Evolutionary conservation across 2,797 vertebrate species (phyloP).

Genomic region (Cyprinella venusta): DNA sequence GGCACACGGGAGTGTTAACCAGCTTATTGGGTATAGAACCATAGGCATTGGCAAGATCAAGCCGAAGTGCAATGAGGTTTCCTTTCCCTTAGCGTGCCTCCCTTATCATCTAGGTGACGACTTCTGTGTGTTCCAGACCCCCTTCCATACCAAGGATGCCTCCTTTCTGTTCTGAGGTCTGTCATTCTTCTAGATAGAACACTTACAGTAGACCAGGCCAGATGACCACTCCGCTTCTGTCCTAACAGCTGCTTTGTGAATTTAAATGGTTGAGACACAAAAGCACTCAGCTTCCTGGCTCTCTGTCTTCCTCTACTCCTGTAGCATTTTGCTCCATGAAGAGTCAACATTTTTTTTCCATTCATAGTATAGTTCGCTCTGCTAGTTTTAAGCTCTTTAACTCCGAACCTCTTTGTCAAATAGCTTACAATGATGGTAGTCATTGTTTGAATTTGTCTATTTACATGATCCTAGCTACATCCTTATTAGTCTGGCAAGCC

Average conservation of each 20-base stretch:
- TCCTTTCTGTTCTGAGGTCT: not conserved
- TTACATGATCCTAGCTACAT: conserved; percentile 10
- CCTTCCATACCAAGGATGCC: too few species aligned
- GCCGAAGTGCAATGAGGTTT: too few species aligned
- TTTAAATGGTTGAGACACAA: not conserved
- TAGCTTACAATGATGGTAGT: not conserved
- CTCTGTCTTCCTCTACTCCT: not conserved
- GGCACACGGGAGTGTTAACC: too few species aligned
- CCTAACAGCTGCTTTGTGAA: not conserved
- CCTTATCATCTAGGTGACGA: too few species aligned
- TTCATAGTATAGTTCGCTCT: conserved; percentile 26
- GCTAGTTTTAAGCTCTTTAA: not conserved
- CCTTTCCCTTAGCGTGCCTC: too few species aligned
- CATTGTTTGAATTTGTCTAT: conserved; percentile 3
- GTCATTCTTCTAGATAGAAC: not conserved
- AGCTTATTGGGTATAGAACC: too few species aligned
- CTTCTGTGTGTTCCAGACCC: too few species aligned
- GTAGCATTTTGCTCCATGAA: conserved; percentile 34
- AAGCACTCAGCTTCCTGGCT: not conserved
- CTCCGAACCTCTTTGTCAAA: conserved; percentile 9
- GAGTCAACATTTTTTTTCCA: conserved; percentile 36
- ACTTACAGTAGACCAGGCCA: not conserved
- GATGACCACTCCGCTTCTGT: not conserved
- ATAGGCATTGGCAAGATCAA: too few species aligned
- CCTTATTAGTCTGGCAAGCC: conserved; percentile 7